phyloP scores from a whole-genome alignment of 2,888 invertebrate genomes.

The Drosophila paranaensis region DNA sequence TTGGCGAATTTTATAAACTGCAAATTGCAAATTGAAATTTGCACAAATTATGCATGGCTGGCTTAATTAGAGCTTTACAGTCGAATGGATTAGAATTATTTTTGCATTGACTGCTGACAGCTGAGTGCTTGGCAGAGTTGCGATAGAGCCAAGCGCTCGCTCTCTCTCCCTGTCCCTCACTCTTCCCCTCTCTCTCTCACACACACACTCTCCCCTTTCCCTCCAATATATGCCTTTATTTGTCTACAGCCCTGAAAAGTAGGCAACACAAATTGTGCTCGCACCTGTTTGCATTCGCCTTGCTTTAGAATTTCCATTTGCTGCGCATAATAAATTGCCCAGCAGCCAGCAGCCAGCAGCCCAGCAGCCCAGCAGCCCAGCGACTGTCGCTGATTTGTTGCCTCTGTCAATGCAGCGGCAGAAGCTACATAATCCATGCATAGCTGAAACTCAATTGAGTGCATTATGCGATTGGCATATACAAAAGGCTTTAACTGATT shows the following conservation, averaged over 20 bases:
- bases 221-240: neutral
- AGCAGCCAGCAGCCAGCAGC: no score
- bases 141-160: conserved; percentile 9
- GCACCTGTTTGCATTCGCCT: conserved; percentile 12
- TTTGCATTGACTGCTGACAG: conserved; percentile 29
- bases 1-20: conserved; percentile 20
- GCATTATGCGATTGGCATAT: conserved; percentile 56
- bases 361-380: neutral
- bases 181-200: neutral
- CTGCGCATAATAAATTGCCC: conserved; percentile 43
- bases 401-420: conserved; percentile 4
- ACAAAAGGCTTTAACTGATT: conserved; percentile 13
- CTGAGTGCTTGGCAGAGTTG: conserved; percentile 6
- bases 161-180: neutral
- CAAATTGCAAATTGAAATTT: conserved; percentile 35
- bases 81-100: conserved; percentile 50
- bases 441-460: conserved; percentile 65
- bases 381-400: conserved; percentile 34
- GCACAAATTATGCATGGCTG: conserved; percentile 47
- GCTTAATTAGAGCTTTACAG: conserved; percentile 56
- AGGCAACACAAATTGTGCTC: conserved; percentile 17
- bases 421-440: conserved; percentile 16
- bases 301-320: conserved; percentile 40
- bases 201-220: no score
- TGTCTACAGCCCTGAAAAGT: conserved; percentile 2